phyloP scores from a whole-genome alignment of 35 echinoderm and acorn worm genomes.

The Lytechinus variegatus region DNA sequence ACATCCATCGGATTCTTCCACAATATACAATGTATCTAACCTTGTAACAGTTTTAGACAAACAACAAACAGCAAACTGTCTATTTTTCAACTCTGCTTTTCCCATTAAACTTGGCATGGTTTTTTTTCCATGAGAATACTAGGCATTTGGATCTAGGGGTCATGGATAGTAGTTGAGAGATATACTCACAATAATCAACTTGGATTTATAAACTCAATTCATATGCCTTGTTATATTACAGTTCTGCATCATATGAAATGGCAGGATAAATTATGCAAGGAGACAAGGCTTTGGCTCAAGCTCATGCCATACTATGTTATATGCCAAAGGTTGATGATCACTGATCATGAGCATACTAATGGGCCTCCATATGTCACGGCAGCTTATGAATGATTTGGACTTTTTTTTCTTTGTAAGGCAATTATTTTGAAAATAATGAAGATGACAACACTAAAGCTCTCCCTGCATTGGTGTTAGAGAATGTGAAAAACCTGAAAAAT shows the following conservation, averaged over 20 bases:
- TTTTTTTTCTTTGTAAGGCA: too few species aligned
- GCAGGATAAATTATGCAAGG: background rate
- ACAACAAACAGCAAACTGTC: background rate
- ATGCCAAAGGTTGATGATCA: too few species aligned
- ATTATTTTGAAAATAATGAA: too few species aligned
- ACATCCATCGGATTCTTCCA: background rate
- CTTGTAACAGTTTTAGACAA: background rate
- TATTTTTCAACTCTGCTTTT: background rate
- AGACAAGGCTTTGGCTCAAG: background rate
- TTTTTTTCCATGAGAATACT: background rate
- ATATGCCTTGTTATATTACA: background rate
- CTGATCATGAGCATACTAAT: background rate
- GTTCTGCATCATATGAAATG: background rate
- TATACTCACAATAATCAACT: background rate
- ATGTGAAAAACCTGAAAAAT: too few species aligned
- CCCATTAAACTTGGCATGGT: background rate
- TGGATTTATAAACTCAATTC: background rate
- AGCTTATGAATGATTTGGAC: too few species aligned
- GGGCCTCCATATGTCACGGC: too few species aligned
- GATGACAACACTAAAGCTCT: too few species aligned
- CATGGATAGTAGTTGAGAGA: background rate
- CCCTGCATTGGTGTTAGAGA: too few species aligned
- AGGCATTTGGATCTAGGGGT: background rate
- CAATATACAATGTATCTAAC: background rate
- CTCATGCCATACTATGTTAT: background rate